Evolutionary conservation across 2,113 vertebrate species (phyloP).

Genomic region (Saccopteryx leptura): DNA sequence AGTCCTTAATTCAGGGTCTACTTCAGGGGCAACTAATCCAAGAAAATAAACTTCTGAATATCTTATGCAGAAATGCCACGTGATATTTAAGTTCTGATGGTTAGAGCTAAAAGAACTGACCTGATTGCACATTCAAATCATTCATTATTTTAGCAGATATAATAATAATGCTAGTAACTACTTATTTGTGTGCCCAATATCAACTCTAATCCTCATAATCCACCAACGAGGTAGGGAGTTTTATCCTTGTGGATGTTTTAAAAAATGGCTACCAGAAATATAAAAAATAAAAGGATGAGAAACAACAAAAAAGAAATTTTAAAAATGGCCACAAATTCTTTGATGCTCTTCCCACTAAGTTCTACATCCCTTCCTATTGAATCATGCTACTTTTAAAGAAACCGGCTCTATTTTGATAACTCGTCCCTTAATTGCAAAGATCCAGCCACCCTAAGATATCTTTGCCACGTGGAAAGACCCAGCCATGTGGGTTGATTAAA

Average conservation of each 20-base stretch:
- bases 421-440: neutral
- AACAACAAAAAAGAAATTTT: too few species aligned
- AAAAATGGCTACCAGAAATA: neutral
- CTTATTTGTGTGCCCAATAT: neutral
- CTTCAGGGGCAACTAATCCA: neutral
- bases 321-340: neutral
- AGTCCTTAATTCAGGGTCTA: neutral
- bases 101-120: neutral
- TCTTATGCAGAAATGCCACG: neutral
- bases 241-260: neutral
- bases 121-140: neutral
- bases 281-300: too few species aligned
- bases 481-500: neutral
- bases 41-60: neutral
- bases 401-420: neutral
- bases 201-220: neutral
- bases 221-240: neutral
- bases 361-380: neutral
- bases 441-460: neutral
- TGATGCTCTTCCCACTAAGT: neutral
- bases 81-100: neutral
- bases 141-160: neutral
- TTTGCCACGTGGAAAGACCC: neutral
- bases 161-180: neutral
- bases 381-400: neutral